Conservation (phyloP, 2,888 invertebrate species). For the Leptopilina syphax region DNA sequence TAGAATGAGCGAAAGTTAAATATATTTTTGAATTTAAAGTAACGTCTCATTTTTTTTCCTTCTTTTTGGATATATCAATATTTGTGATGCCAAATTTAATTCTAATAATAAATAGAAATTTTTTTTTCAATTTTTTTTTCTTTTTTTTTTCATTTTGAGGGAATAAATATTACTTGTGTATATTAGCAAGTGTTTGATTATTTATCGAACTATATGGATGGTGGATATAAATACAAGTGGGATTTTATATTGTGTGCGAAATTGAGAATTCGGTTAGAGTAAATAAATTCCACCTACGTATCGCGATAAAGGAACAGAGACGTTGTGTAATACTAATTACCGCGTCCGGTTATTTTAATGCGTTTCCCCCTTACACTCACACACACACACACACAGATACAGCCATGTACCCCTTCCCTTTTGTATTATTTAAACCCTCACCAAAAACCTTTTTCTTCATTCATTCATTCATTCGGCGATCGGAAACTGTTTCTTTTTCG, state of each 20-base stretch:
- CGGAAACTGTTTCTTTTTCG: slow-evolving; percentile 49
- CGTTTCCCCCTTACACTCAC: slow-evolving; percentile 34
- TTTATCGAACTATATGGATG: background rate
- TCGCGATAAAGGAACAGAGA: slow-evolving; percentile 58
- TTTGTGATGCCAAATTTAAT: too few species aligned
- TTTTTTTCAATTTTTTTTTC: too few species aligned
- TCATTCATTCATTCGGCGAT: slow-evolving; percentile 50
- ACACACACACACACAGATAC: background rate
- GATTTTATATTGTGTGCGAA: slow-evolving; percentile 15
- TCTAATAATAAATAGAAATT: too few species aligned
- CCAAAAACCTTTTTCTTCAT: slow-evolving; percentile 36
- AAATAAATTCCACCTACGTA: slow-evolving; percentile 60
- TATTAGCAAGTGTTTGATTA: slow-evolving; percentile 3
- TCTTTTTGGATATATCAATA: too few species aligned
- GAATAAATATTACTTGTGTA: background rate
- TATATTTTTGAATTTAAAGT: too few species aligned
- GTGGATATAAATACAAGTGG: background rate
- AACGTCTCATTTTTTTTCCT: too few species aligned
- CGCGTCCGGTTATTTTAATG: slow-evolving; percentile 61
- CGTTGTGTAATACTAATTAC: slow-evolving; percentile 64
- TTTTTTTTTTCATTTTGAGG: too few species aligned
- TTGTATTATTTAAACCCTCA: slow-evolving; percentile 7
- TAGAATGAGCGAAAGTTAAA: too few species aligned
- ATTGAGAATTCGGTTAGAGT: slow-evolving; percentile 28
- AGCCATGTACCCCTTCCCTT: background rate